Base-by-base conservation (phyloP, 2,888 invertebrate species). In the Drosophila mimica region DNA sequence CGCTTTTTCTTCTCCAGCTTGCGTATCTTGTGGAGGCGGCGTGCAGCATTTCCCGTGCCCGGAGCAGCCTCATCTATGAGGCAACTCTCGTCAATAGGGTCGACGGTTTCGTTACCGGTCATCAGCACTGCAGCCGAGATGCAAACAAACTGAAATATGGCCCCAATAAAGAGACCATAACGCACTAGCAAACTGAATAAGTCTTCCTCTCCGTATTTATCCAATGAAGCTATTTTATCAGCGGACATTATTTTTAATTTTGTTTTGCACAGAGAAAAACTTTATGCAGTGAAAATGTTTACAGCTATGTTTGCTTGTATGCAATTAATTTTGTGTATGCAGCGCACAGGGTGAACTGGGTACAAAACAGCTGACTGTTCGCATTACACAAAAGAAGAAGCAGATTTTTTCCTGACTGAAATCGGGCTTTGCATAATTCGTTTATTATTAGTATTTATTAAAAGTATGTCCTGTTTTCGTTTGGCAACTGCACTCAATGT, bases 131-230 rank as follows among this genome's bases (percentile, higher is more conserved):
- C 97, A 28, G 97, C 97, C 58, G 96, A 94, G 75, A 98, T 94
- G 90, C 98, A 98, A 30, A 96, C 93, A 65, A 98, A 93, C 93
- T 98, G 98, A 90, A 98, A 98, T n/a, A 97, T 94, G 20, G 98
- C 98, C 7, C 97, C 97, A 43, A 97, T 93, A 90, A 97, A 97
- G 7, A 98, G 93, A 17, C 98, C 97, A 92, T 96, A 96, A 38
- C 96, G 95, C 36, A 97, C 94, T 70, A 97, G 93, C 20, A 95
- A 95, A 74, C 96, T 96, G 86, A 97, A 94, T 82, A 96, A 93
- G 91, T 96, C 96, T 93, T 96, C 96, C 33, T 92, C 91, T 2
- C 78, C 90, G 61, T 91, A 92, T 77, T 91, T 92, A 59, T 91
- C 92, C 60, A 92, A 72, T 33, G 85, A 72, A n/a, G 87, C 74